Conservation (phyloP, 2,888 invertebrate species). For the Pachliopta kotzebuea region DNA sequence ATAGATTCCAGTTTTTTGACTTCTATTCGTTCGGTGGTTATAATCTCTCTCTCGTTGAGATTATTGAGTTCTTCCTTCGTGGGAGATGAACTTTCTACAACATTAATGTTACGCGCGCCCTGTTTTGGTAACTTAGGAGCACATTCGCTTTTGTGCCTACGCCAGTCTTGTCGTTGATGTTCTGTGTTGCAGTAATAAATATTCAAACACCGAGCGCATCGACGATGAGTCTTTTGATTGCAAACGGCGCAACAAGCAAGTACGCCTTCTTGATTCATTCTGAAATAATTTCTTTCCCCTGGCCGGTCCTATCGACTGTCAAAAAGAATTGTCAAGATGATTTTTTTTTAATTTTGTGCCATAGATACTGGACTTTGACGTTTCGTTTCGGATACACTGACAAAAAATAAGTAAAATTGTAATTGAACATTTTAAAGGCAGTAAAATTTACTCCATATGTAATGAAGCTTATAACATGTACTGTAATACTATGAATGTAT, state of each 20-base stretch:
- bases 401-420: background rate
- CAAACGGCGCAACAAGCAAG: constrained; percentile 82
- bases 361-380: constrained; percentile 15
- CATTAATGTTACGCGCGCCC: constrained; percentile 51
- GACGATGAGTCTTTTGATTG: constrained; percentile 81
- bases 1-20: constrained; percentile 29
- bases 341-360: constrained; percentile 13
- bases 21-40: constrained; percentile 38
- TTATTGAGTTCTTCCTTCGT: constrained; percentile 47
- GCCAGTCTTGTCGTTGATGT: constrained; percentile 91
- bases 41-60: constrained; percentile 43
- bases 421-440: no score
- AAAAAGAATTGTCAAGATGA: constrained; percentile 44
- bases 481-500: no score
- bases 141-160: constrained; percentile 85
- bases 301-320: constrained; percentile 52
- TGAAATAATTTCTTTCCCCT: constrained; percentile 56
- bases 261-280: constrained; percentile 74
- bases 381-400: background rate
- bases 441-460: no score
- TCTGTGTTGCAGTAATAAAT: constrained; percentile 89
- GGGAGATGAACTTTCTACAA: constrained; percentile 46
- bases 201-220: constrained; percentile 87
- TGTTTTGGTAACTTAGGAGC: constrained; percentile 65
- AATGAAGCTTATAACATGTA: no score